Percentiles rank a stretch among this genome's conserved stretches.
These are phyloP conservation scores for Pituophis catenifer DNA, from an alignment of 2,113 vertebrate genomes.

Conservation along the genomic window DNA sequence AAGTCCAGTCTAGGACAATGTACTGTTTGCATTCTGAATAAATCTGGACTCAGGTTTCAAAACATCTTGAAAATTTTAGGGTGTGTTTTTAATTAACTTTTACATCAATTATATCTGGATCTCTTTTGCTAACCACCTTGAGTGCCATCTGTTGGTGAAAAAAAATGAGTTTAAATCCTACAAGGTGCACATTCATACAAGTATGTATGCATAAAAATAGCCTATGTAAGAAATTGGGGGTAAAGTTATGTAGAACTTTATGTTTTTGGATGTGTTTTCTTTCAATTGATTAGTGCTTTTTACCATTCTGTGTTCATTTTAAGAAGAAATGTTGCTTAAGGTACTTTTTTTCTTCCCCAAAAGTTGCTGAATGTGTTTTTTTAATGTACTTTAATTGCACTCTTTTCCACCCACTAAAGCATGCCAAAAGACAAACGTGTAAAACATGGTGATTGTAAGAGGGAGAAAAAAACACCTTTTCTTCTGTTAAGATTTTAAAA, in stretches of 20 bases:
- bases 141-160: neutral
- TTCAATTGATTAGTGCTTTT: neutral
- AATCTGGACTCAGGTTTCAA: neutral
- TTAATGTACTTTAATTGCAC: conserved; percentile 9
- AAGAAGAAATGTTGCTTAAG: neutral
- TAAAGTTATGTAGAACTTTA: neutral
- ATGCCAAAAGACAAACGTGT: neutral
- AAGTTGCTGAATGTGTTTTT: neutral
- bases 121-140: neutral
- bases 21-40: neutral
- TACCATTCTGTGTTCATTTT: neutral
- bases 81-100: neutral
- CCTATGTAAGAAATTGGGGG: neutral
- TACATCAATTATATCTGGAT: neutral
- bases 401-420: neutral
- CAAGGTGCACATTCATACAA: neutral
- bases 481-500: neutral
- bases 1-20: neutral
- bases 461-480: accelerated
- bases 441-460: neutral
- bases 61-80: neutral
- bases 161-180: neutral
- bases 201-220: neutral
- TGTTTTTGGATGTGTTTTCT: neutral
- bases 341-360: neutral